A percentile compares a stretch with the other conserved stretches of the same genome.
These are phyloP conservation scores for Vespertilio murinus DNA, from an alignment of 2,797 vertebrate genomes.

Conservation along the genomic window DNA sequence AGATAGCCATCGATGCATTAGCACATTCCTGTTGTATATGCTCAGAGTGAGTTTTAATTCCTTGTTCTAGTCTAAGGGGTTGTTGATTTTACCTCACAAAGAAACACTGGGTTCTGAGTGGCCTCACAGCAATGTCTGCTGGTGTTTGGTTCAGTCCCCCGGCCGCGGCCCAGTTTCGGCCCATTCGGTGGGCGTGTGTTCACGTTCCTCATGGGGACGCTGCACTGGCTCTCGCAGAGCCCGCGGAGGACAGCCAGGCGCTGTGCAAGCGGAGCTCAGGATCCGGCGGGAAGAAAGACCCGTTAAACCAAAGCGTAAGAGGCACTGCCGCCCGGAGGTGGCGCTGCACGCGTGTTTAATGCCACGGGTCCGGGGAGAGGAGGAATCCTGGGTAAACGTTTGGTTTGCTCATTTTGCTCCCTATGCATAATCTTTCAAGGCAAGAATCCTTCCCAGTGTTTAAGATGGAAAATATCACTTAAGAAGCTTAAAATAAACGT, in stretches of 20 bases:
- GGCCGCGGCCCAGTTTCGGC: neutral
- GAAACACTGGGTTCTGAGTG: neutral
- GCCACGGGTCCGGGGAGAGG: constrained; percentile 58
- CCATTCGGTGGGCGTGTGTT: neutral
- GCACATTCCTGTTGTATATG: neutral
- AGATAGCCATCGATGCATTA: neutral
- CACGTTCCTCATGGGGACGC: neutral
- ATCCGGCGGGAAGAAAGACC: neutral
- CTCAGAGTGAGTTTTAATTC: neutral
- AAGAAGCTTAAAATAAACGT: constrained; percentile 54
- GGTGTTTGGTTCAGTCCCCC: neutral
- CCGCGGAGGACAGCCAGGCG: neutral
- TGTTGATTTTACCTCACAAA: neutral
- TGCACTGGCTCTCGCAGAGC: neutral
- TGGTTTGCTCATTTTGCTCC: constrained; percentile 69
- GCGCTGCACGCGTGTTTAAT: constrained; percentile 61
- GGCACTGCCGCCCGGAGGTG: constrained; percentile 12
- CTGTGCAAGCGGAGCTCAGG: neutral
- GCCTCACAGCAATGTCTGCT: neutral
- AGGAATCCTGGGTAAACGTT: constrained; percentile 62
- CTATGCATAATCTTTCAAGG: constrained; percentile 74
- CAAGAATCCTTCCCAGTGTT: constrained; percentile 69
- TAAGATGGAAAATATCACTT: constrained; percentile 65
- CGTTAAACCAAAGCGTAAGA: constrained; percentile 31
- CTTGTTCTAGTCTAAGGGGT: neutral